phyloP scores from a whole-genome alignment of 37 sponge, comb jelly and placozoan genomes.

The Bolinopsis microptera region DNA sequence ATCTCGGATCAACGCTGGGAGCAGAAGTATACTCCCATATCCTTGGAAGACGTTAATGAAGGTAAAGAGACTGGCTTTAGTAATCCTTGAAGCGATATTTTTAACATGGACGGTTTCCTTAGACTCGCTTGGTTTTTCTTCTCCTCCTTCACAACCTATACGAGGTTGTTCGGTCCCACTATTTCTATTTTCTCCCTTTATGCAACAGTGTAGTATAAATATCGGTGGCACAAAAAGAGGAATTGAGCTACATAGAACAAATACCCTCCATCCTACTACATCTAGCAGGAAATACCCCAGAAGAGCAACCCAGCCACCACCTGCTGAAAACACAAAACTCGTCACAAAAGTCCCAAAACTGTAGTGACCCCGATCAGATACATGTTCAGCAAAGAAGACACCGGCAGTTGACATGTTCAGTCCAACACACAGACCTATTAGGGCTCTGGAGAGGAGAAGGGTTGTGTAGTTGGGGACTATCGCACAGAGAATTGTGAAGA shows the following conservation, averaged over 20 bases:
- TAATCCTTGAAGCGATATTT: not conserved
- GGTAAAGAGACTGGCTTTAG: not conserved
- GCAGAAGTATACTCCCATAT: not conserved
- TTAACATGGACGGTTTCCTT: not conserved
- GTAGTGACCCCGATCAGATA: not conserved
- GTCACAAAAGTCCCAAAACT: not conserved
- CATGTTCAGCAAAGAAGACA: not conserved
- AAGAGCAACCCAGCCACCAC: not conserved
- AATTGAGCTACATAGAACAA: not conserved
- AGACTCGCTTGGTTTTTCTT: not conserved
- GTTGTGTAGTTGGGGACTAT: not conserved
- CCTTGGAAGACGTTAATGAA: not conserved
- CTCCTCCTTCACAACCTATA: no score
- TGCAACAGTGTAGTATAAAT: not conserved
- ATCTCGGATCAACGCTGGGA: not conserved
- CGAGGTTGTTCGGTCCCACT: not conserved
- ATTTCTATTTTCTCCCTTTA: not conserved
- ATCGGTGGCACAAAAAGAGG: not conserved
- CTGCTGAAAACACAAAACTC: not conserved
- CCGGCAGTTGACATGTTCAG: not conserved
- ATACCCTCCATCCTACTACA: not conserved
- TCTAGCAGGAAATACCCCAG: not conserved
- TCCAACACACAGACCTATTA: not conserved
- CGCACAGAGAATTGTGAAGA: not conserved
- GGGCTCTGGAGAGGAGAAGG: not conserved